Evolutionary conservation across 2,888 invertebrate species (phyloP), one percentile per base, ranked within the genome.

Genomic region (Aleiodes testaceus): DNA sequence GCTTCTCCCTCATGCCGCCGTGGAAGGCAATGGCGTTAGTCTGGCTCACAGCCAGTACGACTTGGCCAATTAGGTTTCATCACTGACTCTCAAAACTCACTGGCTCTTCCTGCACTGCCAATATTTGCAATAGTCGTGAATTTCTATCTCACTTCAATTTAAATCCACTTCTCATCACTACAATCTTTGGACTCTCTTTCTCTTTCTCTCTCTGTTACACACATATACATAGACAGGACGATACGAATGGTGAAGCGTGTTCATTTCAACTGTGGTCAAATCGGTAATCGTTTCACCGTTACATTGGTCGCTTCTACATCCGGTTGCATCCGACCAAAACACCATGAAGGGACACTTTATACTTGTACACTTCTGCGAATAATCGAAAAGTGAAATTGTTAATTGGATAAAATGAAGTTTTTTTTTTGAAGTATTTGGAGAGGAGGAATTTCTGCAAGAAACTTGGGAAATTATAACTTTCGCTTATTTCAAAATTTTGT

Each of bases 51-150:
- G 84, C 85, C 85, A 85, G 85, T 79, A 81, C 85, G 84, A 85
- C 85, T 87, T 86, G 84, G 86, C 87, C 84, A 86, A 86, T 87
- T 86, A 85, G 82, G 82, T 86, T 86, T 87, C 87, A 83, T 85
- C 85, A 85, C 82, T 82, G 79, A 80, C 82, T 84, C 82, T 79
- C 78, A 68, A 66, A 69, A 42, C 69, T 75, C 79, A 82, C 81
- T 83, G 36, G 36, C 36, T 36, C 36, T 84, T 80, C 84, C 82
- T 79, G 78, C 79, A 82, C 75, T 85, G 87, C 85, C 85, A 85
- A 85, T 86, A 86, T 85, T 86, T 84, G 84, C 85, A 82, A 86
- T 84, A 81, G 74, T 69, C 69, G 84, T 79, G 79, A 78, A 81
- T 80, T 16, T 36, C 50, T 11, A 30, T 55, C 66, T 14, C 52